Base-by-base conservation (phyloP, 2,888 invertebrate genomes). In the Scaptomyza cyrtandrae region DNA sequence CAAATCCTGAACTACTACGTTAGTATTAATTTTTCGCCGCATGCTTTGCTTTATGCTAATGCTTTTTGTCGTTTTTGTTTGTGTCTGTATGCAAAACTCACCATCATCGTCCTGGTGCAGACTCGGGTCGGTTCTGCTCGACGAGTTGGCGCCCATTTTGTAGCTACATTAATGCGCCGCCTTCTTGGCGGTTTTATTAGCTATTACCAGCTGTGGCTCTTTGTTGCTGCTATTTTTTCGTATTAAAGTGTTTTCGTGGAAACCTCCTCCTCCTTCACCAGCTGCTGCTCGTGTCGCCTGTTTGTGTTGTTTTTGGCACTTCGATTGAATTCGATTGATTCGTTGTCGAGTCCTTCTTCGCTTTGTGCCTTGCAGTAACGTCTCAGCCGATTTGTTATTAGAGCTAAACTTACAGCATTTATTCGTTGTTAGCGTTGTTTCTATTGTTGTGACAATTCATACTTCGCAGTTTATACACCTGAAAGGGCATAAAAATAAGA, bases 81-180 rank as follows among this genome's bases (percentile, higher is more conserved):
- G 33, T 35, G 16, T 41, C 41, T 50, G n/a, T 6, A 3, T 1
- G 3, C 5, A 19, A n/a, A n/a, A 19, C 91, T 91, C 71, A 92
- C 92, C 92, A 71, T 92, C 92, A 64, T 92, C 92, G 86, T 92
- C 92, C 76, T 86, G 89, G 69, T 91, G 89, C 72, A 91, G 85
- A 88, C 83, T 90, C 70, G 90, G 78, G 80, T 91, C 91, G 71
- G 91, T 88, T 85, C 91, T 90, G 80, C 90, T 90, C 83, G 92
- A 92, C 70, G 91, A 87, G 76, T 90, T 91, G 73, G 90, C 91
- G 78, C 92, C 92, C 90, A 92, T 92, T 76, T 85, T 90, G 76
- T 60, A 64, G 72, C 80, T 75, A 86, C 83, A 83, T 83, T 58
- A 86, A 83, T 66, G 71, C 64, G 63, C 61, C 67, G 67, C 54